Conservation (phyloP, 2,113 vertebrate genomes). For the Phoxinus phoxinus region DNA sequence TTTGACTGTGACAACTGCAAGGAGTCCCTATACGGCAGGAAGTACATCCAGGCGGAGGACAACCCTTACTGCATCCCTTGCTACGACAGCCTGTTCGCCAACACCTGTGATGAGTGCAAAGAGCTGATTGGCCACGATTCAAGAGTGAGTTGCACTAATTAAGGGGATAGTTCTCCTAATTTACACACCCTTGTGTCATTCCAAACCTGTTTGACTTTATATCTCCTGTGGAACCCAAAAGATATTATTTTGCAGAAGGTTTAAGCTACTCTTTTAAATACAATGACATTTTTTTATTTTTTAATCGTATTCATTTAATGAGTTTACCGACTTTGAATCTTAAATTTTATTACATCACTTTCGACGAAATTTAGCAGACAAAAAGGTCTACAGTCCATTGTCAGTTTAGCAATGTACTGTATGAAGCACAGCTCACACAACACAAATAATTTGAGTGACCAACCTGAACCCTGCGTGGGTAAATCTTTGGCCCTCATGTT, state of each 20-base stretch:
- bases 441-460: not conserved
- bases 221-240: not conserved
- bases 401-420: not conserved
- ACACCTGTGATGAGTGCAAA: slow-evolving; percentile 97
- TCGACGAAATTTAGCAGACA: no score
- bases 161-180: not conserved
- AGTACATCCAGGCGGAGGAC: slow-evolving; percentile 94
- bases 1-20: slow-evolving; percentile 97
- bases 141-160: slow-evolving; percentile 78
- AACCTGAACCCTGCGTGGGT: not conserved
- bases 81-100: slow-evolving; percentile 94
- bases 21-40: slow-evolving; percentile 94
- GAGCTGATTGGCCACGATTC: slow-evolving; percentile 96
- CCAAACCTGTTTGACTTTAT: not conserved
- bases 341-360: no score
- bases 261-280: not conserved
- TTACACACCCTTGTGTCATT: not conserved
- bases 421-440: not conserved
- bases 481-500: not conserved
- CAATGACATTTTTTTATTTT: not conserved
- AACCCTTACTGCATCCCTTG: slow-evolving; percentile 96
- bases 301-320: no score
- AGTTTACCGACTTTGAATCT: no score
- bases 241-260: not conserved
- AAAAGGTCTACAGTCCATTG: not conserved